Base-by-base conservation (phyloP, 37 sponge, comb jelly and placozoan genomes). In the Ianthella basta region DNA sequence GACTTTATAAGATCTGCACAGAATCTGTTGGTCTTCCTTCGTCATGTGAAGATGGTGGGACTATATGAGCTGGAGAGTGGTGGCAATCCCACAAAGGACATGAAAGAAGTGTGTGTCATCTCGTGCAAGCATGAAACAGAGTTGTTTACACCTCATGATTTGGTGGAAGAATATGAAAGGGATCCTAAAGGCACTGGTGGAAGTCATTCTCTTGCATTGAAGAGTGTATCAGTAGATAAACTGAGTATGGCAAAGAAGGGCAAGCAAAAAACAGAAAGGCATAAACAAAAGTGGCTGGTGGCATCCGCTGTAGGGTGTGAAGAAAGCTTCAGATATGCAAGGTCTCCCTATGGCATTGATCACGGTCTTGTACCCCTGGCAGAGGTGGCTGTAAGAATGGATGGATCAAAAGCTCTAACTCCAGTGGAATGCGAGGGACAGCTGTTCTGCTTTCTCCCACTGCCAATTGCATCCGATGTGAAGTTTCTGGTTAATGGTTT, bases 361-460 rank as follows among this genome's bases (percentile, higher is more conserved):
- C 65, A 38, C 38, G 87, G 87, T n/a, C 40, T 87, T 20, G 34
- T 72, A 27, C 89, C 89, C 25, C 54, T 88, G 53, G 84, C 70
- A 34, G 89, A 88, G 66, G 59, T 88, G 25, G 89, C 84, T 38
- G 64, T 88, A 0, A 39, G 24, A 2, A 24, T 75, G 44, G 61
- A 53, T 33, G 68, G 83, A 19, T 32, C 29, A 5, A 20, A 3
- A n/a, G 27, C 19, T 0, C 65, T 79, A 16, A 32, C 44, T 59
- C 84, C 82, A 59, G 14, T 25, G 19, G 4, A 16, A 32, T 38
- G 41, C 39, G 55, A 72, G 5, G 88, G 88, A 1, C 56, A 64
- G 0, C 15, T 85, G 50, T 91, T 87, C 60, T 91, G 91, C 25
- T 91, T 91, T 56, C 78, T 91, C 19, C 91, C 91, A 36, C 82